A percentile compares a stretch with the other conserved stretches of the same genome.
These are phyloP conservation scores for Scaptomyza cyrtandrae DNA, from an alignment of 2,888 invertebrate species.

Conservation along the genomic window DNA sequence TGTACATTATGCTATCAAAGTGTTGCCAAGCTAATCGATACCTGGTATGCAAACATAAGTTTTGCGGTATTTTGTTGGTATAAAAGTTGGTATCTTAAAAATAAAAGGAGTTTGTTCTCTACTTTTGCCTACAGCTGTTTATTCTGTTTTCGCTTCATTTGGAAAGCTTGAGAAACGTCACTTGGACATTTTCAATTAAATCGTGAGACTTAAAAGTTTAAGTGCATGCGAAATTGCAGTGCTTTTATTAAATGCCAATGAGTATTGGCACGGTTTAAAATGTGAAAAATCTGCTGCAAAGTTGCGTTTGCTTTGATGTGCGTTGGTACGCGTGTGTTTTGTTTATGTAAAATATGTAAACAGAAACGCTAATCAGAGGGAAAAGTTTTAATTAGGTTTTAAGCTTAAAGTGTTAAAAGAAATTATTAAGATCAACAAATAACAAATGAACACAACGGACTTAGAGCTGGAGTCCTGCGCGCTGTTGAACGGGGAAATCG, in stretches of 20 bases:
- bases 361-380: conserved; percentile 27
- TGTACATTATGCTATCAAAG: too few relatives aligned
- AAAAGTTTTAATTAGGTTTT: conserved; percentile 13
- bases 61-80: conserved; percentile 22
- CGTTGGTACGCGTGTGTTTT: conserved; percentile 10
- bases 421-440: conserved; percentile 26
- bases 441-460: conserved; percentile 59
- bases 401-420: conserved; percentile 23
- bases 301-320: conserved; percentile 13
- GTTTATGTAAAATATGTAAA: conserved; percentile 55
- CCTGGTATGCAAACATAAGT: neutral
- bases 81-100: conserved; percentile 9
- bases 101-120: neutral
- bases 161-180: conserved; percentile 41
- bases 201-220: conserved; percentile 1
- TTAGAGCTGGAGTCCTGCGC: conserved; percentile 70
- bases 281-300: conserved; percentile 34
- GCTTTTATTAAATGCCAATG: conserved; percentile 36
- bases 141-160: conserved; percentile 51
- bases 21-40: neutral
- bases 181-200: conserved; percentile 14
- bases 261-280: conserved; percentile 30
- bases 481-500: conserved; percentile 68
- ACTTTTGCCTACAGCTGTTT: conserved; percentile 44
- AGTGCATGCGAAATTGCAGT: conserved; percentile 18